Evolutionary conservation across 2,113 vertebrate species (phyloP).

Genomic region (Desmodus rotundus): DNA sequence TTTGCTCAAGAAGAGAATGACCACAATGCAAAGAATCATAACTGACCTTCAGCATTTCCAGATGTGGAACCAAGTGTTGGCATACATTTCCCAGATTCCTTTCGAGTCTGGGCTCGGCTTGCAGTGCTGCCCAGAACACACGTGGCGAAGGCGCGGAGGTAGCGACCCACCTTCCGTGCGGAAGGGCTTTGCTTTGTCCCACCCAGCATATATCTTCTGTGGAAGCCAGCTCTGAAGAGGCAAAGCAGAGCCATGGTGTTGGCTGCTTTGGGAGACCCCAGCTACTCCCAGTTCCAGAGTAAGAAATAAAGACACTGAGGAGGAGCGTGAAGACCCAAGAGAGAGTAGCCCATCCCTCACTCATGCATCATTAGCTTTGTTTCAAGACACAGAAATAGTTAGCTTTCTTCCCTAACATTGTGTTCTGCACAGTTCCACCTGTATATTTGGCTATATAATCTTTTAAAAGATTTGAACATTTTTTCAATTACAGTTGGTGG

Average conservation of each 20-base stretch:
- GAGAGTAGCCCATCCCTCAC: not conserved
- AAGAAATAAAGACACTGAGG: conserved; percentile 24
- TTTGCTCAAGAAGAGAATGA: conserved; percentile 69
- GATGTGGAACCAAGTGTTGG: conserved; percentile 72
- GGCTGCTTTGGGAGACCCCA: conserved; percentile 49
- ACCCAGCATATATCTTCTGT: conserved; percentile 55
- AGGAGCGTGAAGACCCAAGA: not conserved
- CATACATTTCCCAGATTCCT: conserved; percentile 68
- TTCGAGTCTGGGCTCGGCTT: conserved; percentile 48
- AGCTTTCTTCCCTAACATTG: not conserved
- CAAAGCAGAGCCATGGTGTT: conserved; percentile 64
- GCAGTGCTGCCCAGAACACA: conserved; percentile 57
- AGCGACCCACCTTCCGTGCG: conserved; percentile 56
- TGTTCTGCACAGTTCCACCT: not conserved
- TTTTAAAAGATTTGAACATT: not conserved
- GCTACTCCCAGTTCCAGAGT: conserved; percentile 30
- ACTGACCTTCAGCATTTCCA: conserved; percentile 79
- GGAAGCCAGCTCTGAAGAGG: conserved; percentile 68
- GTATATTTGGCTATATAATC: not conserved
- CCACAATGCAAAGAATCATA: conserved; percentile 60
- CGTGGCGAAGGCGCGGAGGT: conserved; percentile 67
- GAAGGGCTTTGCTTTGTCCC: conserved; percentile 68
- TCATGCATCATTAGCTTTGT: not conserved
- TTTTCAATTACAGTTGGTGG: not conserved
- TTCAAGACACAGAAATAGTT: not conserved